phyloP scores from a whole-genome alignment of 1,140 invertebrate species.

The Drosophila athabasca region DNA sequence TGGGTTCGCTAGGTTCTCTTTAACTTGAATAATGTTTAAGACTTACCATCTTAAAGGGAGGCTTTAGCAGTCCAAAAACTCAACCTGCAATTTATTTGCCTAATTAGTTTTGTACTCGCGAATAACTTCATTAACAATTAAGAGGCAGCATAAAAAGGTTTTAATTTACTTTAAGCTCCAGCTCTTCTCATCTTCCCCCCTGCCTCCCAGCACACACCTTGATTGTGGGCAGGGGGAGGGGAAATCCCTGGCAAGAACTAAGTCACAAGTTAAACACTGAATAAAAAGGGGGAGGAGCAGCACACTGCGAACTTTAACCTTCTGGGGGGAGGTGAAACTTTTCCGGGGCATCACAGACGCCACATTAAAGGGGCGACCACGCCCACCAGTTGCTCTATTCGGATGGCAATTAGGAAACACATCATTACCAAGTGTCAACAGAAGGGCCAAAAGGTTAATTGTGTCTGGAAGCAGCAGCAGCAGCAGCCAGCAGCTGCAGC shows the following conservation, averaged over 20 bases:
- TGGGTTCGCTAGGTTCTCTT: too few relatives aligned
- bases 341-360: conserved; percentile 6
- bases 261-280: conserved; percentile 21
- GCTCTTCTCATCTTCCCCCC: conserved; percentile 9
- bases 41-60: too few relatives aligned
- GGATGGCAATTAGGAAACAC: conserved; percentile 72
- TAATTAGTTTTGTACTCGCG: neutral
- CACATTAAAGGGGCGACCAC: conserved; percentile 33
- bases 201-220: neutral
- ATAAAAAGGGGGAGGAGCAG: neutral
- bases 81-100: neutral
- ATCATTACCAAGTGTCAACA: conserved; percentile 78
- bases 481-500: neutral
- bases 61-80: too few relatives aligned
- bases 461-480: conserved; percentile 37
- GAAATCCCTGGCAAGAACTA: conserved; percentile 30
- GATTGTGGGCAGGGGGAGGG: conserved; percentile 6
- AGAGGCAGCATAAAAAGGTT: conserved; percentile 21
- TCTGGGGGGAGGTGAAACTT: conserved; percentile 20
- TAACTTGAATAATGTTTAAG: too few relatives aligned
- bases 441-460: conserved; percentile 72
- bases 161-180: conserved; percentile 12
- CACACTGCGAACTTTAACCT: conserved; percentile 59
- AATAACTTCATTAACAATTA: conserved; percentile 39
- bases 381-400: conserved; percentile 48